Conservation (phyloP, 2,113 vertebrate genomes). For the Zosterops japonicus region DNA sequence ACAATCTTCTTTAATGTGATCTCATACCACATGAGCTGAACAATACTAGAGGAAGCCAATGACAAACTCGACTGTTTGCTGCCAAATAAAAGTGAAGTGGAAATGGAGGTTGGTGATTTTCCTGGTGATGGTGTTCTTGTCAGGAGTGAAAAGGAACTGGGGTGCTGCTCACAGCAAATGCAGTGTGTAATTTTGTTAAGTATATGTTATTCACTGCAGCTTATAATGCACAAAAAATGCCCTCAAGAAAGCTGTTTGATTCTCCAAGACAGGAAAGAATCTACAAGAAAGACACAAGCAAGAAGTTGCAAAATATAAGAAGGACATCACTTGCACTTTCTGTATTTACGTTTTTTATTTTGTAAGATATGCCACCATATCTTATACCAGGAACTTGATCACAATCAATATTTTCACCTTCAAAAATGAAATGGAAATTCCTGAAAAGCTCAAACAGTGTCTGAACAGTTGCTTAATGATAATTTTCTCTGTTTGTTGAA, state of each 20-base stretch:
- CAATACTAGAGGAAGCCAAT: slow-evolving; percentile 62
- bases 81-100: slow-evolving; percentile 74
- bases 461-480: background rate
- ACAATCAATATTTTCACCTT: background rate
- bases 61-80: slow-evolving; percentile 74
- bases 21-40: slow-evolving; percentile 72
- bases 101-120: slow-evolving; percentile 76
- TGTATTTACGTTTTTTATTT: background rate
- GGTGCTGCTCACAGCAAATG: slow-evolving; percentile 71
- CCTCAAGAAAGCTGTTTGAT: background rate
- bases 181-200: slow-evolving; percentile 81
- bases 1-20: slow-evolving; percentile 80
- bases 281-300: background rate
- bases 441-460: background rate
- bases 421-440: background rate
- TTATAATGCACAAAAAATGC: slow-evolving; percentile 60
- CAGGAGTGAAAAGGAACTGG: slow-evolving; percentile 69
- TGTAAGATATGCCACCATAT: background rate
- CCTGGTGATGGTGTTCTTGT: slow-evolving; percentile 73
- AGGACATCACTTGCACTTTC: background rate
- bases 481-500: background rate
- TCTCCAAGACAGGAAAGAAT: background rate
- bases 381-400: background rate
- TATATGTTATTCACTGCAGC: slow-evolving; percentile 72
- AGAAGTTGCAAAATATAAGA: background rate